Percentiles rank a stretch among this genome's conserved stretches.
Conservation (phyloP, 2,797 vertebrate species). For the Falco columbarius region DNA sequence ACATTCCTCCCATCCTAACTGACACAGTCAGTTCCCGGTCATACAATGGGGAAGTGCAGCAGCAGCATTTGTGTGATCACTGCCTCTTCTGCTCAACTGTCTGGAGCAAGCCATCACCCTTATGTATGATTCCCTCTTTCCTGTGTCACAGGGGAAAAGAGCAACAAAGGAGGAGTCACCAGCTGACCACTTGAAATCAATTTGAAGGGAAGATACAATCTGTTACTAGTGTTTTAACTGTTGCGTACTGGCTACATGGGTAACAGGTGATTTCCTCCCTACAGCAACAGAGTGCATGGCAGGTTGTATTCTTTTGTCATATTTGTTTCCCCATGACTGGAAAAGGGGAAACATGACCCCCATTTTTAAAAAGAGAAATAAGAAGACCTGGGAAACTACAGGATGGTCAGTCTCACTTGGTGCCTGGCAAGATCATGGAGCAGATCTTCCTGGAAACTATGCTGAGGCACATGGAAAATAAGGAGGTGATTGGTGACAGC, state of each 20-base stretch:
- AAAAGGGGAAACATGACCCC: too few relatives aligned
- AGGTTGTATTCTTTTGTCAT: not conserved
- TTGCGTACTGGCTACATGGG: not conserved
- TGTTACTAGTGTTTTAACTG: not conserved
- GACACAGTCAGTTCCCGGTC: not conserved
- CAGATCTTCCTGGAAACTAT: too few relatives aligned
- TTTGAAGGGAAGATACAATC: not conserved
- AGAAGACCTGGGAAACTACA: too few relatives aligned
- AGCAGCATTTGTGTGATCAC: not conserved
- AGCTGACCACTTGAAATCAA: not conserved
- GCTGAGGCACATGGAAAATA: too few relatives aligned
- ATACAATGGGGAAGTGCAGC: rapidly evolving
- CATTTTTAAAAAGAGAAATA: too few relatives aligned
- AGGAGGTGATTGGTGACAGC: too few relatives aligned
- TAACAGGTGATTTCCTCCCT: not conserved
- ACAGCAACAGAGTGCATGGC: not conserved
- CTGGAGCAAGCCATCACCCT: not conserved
- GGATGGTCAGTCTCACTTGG: too few relatives aligned
- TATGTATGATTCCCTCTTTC: not conserved
- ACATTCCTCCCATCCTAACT: not conserved
- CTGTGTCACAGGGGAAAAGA: not conserved
- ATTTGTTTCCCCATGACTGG: too few relatives aligned
- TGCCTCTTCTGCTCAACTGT: not conserved
- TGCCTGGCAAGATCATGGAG: too few relatives aligned
- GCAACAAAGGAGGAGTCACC: not conserved